Base-by-base conservation (phyloP, 1,140 invertebrate species). In the Zaprionus africanus region DNA sequence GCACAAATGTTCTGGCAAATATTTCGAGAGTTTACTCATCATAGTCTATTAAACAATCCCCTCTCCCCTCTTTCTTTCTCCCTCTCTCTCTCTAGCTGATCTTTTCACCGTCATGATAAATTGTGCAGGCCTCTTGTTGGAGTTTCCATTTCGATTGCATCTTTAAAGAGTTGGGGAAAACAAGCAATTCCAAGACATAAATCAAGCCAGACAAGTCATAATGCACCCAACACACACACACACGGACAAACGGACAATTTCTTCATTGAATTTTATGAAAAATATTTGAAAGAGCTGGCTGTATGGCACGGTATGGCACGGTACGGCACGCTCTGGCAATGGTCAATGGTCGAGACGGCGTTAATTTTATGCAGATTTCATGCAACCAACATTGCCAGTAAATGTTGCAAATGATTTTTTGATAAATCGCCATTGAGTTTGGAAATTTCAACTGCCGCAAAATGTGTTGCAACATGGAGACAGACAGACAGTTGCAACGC, bases 361-460 rank as follows among this genome's bases (percentile, higher is more conserved):
- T 86, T 87, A 87, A 88, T 87, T 76, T 81, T 87, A 87, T 87
- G 84, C 84, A 87, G 78, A 87, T 87, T 87, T 88, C 73, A 87
- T 88, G 84, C 81, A 76, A 68, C 72, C 70, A 22, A 22, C 76
- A 65, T 72, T 4, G 66, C 66, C 78, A 69, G 70, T 58, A 82
- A 87, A 87, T 87, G 84, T 88, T 87, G 83, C 83, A 78, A 80
- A 70, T 36, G 53, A 58, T 74, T 62, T 54, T 79, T 76, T 87
- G 84, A 87, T 88, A 87, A 87, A 87, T 87, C 72, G 78, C 65
- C 63, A 58, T 65, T 49, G 70, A 57, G 58, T 71, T 77, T 82
- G 66, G 79, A 59, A 54, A 77, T 82, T 83, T 78, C 54, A 58
- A 53, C 57, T 72, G 77, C n/a, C 41, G n/a, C 68, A 60, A 78